A percentile compares a stretch with the other conserved stretches of the same genome.
These are phyloP conservation scores for Alauda arvensis DNA, from an alignment of 2,797 vertebrate genomes.

Conservation along the genomic window DNA sequence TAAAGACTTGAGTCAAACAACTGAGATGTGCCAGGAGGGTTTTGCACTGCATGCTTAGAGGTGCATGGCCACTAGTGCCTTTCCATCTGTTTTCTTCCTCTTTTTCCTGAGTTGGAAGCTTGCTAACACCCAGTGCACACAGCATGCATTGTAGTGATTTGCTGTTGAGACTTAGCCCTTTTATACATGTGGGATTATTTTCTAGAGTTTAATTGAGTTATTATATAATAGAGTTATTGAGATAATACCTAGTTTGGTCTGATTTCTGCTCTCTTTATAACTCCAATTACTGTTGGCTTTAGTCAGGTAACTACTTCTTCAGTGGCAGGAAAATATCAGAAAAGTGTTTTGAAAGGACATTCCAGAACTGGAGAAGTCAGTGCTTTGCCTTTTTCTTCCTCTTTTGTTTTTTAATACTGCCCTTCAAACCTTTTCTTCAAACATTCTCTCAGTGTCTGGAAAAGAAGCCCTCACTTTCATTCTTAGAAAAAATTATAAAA, in stretches of 20 bases:
- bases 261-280: not conserved
- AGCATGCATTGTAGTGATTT: not conserved
- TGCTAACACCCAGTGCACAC: rapidly evolving
- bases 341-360: not conserved
- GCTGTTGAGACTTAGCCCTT: not conserved
- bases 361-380: not conserved
- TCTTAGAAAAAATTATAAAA: not conserved
- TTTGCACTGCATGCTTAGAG: not conserved
- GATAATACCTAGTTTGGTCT: not conserved
- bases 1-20: not conserved
- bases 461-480: not conserved
- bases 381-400: not conserved
- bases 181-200: not conserved
- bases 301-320: not conserved
- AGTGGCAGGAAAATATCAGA: not conserved
- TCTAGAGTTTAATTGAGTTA: not conserved
- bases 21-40: not conserved
- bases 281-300: not conserved
- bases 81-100: not conserved
- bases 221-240: too few relatives aligned
- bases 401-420: not conserved
- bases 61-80: rapidly evolving
- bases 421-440: not conserved
- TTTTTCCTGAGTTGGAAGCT: not conserved
- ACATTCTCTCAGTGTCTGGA: not conserved